phyloP scores from a whole-genome alignment of 2,113 vertebrate species.

The Phaethornis superciliosus region DNA sequence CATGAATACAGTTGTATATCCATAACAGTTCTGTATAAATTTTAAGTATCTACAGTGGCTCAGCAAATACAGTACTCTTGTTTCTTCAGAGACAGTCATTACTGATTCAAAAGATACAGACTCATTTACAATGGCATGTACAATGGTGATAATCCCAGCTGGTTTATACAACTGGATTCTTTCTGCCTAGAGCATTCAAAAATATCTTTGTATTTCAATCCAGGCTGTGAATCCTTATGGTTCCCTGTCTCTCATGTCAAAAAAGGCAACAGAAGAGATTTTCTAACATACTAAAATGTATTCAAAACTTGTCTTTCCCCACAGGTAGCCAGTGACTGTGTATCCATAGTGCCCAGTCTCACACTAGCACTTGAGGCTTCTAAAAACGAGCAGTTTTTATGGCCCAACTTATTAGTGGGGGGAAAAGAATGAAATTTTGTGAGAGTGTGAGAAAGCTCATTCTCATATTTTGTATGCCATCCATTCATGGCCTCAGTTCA shows the following conservation, averaged over 20 bases:
- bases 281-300: background rate
- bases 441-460: background rate
- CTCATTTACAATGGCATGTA: background rate
- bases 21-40: background rate
- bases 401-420: accelerated
- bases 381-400: background rate
- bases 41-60: background rate
- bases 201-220: background rate
- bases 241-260: background rate
- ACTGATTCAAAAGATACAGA: background rate
- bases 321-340: background rate
- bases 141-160: background rate
- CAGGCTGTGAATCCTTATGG: background rate
- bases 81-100: background rate
- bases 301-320: background rate
- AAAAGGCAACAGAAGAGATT: background rate
- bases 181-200: background rate
- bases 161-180: background rate
- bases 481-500: background rate
- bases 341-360: background rate
- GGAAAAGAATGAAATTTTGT: background rate
- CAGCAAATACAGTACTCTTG: background rate
- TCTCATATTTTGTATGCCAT: background rate
- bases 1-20: background rate
- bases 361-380: background rate